A percentile compares a stretch with the other conserved stretches of the same genome.
These are phyloP conservation scores for Spodoptera picta DNA, from an alignment of 2,888 invertebrate genomes.

Conservation along the genomic window DNA sequence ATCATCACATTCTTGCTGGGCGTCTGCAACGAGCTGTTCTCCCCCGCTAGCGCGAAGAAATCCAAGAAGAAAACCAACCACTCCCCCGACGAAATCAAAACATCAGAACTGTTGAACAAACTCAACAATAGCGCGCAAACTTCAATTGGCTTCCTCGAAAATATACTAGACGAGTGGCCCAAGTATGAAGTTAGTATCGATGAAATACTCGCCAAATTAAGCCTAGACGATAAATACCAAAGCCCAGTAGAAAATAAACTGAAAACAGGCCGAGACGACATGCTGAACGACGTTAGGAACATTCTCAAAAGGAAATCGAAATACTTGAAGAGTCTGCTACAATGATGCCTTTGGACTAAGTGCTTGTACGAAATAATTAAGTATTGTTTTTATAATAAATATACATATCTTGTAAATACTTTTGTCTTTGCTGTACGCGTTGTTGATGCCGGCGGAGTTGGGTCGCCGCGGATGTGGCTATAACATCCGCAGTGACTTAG, in stretches of 20 bases:
- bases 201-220: constrained; percentile 76
- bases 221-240: constrained; percentile 71
- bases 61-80: constrained; percentile 88
- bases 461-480: not conserved
- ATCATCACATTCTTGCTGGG: constrained; percentile 88
- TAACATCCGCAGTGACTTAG: too few species aligned
- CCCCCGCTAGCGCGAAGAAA: constrained; percentile 86
- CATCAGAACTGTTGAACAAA: constrained; percentile 69
- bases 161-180: constrained; percentile 81
- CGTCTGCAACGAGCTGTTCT: constrained; percentile 85
- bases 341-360: constrained; percentile 68
- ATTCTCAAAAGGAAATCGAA: constrained; percentile 88
- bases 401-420: constrained; percentile 75
- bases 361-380: constrained; percentile 53
- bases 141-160: constrained; percentile 75
- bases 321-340: constrained; percentile 81
- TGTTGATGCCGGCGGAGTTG: constrained; percentile 13
- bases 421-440: constrained; percentile 48
- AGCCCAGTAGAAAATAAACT: constrained; percentile 82
- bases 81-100: constrained; percentile 81
- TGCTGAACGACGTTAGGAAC: constrained; percentile 85
- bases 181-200: constrained; percentile 70
- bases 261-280: constrained; percentile 82
- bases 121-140: constrained; percentile 75
- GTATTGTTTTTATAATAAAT: constrained; percentile 57